phyloP scores from a whole-genome alignment of 2,888 invertebrate genomes.

The Polydrusus tereticollis region DNA sequence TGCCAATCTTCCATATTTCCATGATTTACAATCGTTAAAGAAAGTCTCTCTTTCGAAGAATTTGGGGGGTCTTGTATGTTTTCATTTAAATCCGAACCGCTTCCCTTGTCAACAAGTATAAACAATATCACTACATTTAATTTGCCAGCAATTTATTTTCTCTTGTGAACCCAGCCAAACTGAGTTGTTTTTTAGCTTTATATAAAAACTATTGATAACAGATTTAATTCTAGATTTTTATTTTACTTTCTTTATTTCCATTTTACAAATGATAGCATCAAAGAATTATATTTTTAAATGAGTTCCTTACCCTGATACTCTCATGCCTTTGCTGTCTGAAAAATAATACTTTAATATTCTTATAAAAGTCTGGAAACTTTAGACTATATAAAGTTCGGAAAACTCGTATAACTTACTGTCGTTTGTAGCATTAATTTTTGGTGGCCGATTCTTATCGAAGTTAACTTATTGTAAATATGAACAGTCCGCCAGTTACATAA shows the following conservation, averaged over 20 bases:
- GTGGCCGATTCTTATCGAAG: background rate
- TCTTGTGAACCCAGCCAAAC: too few species aligned
- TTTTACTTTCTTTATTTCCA: background rate
- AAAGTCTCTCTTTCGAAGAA: too few species aligned
- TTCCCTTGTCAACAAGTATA: too few species aligned
- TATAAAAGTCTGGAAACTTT: constrained; percentile 24
- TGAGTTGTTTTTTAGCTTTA: too few species aligned
- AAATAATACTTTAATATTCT: constrained; percentile 15
- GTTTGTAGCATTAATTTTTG: background rate
- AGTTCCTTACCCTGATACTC: constrained; percentile 8
- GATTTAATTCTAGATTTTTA: background rate
- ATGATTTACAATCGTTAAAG: too few species aligned
- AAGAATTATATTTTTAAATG: constrained; percentile 5
- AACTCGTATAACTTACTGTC: constrained; percentile 11
- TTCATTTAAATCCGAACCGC: too few species aligned
- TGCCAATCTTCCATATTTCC: too few species aligned
- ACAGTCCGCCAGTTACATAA: too few species aligned
- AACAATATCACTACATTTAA: too few species aligned
- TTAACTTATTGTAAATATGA: background rate
- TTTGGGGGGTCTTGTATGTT: too few species aligned
- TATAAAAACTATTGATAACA: too few species aligned
- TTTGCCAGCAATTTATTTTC: too few species aligned
- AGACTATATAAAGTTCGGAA: constrained; percentile 2
- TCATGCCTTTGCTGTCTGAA: constrained; percentile 5
- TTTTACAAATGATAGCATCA: background rate